phyloP scores from a whole-genome alignment of 2,113 vertebrate genomes.

The Vulpes vulpes region DNA sequence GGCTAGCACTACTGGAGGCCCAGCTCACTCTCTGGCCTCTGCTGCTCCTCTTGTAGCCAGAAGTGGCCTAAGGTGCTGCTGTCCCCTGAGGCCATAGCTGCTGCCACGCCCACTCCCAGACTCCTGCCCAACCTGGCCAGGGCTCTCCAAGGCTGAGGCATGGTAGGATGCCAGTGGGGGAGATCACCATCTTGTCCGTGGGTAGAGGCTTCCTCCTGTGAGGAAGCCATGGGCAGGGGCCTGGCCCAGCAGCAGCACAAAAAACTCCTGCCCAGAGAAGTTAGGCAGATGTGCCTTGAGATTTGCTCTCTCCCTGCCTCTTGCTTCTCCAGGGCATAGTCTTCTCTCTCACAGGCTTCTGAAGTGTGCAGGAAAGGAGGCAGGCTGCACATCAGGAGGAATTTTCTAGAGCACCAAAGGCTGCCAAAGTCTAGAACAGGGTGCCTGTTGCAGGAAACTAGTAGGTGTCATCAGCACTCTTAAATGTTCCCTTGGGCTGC shows the following conservation, averaged over 20 bases:
- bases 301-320: not conserved
- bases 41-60: slow-evolving; percentile 93
- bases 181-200: slow-evolving; percentile 89
- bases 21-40: slow-evolving; percentile 84
- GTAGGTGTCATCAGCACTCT: not conserved
- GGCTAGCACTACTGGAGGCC: not conserved
- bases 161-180: slow-evolving; percentile 85
- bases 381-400: not conserved
- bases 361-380: not conserved
- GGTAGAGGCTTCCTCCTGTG: not conserved
- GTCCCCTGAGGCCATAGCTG: slow-evolving; percentile 68
- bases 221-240: not conserved
- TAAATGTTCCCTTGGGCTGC: not conserved
- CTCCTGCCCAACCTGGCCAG: slow-evolving; percentile 66
- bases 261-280: not conserved
- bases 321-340: not conserved
- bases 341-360: not conserved
- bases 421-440: not conserved
- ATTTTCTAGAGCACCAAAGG: not conserved
- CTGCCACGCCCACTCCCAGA: not conserved
- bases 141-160: slow-evolving; percentile 80
- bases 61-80: slow-evolving; percentile 94
- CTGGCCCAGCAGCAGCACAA: not conserved
- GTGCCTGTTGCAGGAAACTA: not conserved
- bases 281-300: not conserved